Evolutionary conservation across 2,113 vertebrate genomes (phyloP).

Genomic region (Callipepla californica): DNA sequence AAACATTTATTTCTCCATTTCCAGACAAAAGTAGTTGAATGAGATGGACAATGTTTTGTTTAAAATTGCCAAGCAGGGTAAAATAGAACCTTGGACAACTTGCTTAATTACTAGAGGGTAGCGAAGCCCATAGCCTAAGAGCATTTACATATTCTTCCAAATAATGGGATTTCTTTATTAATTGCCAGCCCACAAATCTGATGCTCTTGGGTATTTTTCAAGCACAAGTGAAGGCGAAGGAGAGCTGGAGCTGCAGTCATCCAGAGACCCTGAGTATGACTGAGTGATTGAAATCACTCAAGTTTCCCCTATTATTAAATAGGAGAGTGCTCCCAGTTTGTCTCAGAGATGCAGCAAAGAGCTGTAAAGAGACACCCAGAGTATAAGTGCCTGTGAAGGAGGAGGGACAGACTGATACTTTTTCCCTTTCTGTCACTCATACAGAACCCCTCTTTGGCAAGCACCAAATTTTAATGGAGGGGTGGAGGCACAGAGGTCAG

Average conservation of each 20-base stretch:
- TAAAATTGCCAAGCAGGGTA: neutral
- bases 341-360: neutral
- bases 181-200: neutral
- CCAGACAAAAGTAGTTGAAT: neutral
- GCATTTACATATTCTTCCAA: neutral
- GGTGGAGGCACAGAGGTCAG: neutral
- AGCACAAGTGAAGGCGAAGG: neutral
- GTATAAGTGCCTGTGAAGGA: neutral
- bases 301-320: conserved; percentile 16
- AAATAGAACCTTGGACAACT: neutral
- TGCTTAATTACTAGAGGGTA: neutral
- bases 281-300: conserved; percentile 36
- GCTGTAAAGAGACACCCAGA: neutral
- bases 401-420: neutral
- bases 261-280: neutral
- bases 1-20: neutral
- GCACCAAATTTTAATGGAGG: neutral
- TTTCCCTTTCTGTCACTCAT: neutral
- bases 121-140: neutral
- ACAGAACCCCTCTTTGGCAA: neutral
- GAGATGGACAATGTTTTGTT: neutral
- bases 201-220: neutral
- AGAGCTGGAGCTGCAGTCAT: neutral
- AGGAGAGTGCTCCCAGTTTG: neutral
- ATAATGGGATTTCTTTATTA: conserved; percentile 8